These are phyloP conservation scores for Lepidocyrtinus sp. DNA, from an alignment of 2,888 invertebrate genomes.

Conservation along the genomic window DNA sequence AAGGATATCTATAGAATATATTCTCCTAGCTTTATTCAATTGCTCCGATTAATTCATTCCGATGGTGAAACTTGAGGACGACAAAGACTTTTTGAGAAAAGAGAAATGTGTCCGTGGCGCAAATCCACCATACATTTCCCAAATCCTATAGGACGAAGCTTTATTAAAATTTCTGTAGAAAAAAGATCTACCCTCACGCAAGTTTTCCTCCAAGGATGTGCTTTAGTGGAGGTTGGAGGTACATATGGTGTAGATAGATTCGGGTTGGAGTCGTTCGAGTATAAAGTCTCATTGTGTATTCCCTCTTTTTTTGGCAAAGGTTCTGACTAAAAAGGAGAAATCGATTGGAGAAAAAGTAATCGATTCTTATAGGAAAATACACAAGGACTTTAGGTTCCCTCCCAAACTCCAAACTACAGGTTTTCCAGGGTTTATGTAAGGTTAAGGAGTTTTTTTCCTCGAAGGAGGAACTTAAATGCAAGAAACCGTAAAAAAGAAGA, in stretches of 20 bases:
- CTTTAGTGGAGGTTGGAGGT: too few relatives aligned
- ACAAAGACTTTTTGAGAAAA: constrained; percentile 9
- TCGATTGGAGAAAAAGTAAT: constrained; percentile 10
- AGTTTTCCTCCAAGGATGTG: neutral
- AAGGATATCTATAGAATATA: too few relatives aligned
- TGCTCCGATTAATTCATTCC: constrained; percentile 5
- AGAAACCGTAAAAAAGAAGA: constrained; percentile 5
- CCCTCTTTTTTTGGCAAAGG: neutral
- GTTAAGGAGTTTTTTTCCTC: constrained; percentile 4
- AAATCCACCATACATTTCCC: neutral
- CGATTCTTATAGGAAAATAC: neutral
- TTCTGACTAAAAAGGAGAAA: neutral
- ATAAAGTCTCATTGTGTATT: too few relatives aligned
- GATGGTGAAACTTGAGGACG: neutral
- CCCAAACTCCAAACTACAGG: too few relatives aligned
- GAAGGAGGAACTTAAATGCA: constrained; percentile 8
- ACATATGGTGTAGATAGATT: too few relatives aligned
- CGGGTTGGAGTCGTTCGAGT: too few relatives aligned
- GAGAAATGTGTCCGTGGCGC: neutral
- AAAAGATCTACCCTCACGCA: neutral
- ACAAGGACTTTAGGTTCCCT: neutral
- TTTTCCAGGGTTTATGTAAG: neutral
- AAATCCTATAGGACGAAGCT: neutral
- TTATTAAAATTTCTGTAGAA: neutral
- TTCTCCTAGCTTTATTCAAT: too few relatives aligned